Base-by-base conservation (phyloP, 1,140 invertebrate genomes). In the Hestina assimilis region DNA sequence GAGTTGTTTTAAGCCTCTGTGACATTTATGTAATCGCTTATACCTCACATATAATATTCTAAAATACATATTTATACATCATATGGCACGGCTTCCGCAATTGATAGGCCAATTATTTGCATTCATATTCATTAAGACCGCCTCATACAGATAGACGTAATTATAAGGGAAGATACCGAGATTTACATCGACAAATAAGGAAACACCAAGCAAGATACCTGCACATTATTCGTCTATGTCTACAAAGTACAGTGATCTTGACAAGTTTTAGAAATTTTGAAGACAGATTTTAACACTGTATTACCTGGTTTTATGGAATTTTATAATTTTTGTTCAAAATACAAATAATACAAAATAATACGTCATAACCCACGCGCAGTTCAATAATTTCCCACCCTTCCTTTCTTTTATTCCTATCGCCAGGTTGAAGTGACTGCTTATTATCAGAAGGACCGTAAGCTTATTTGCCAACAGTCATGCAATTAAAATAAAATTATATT, bases 61-160 rank as follows among this genome's bases (percentile, higher is more conserved):
- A 38, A 38, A 19, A 38, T 38, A 19, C 14, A 43, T 43, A 41
- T 50, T 21, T 50, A 31, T 50, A 43, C 50, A 31, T 62, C 38
- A 58, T 61, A 54, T 23, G 33, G 23, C 12, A 50, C 41, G 42
- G 38, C 59, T 78, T 74, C 69, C 67, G 65, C 66, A 47, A 68
- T 60, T 62, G 55, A 69, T 66, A 58, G 33, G 42, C 55, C 69
- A 76, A 72, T 80, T 74, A 74, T 60, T 55, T 57, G 52, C 59
- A 78, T 76, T 69, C 57, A 73, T 71, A 77, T 69, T 68, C 59
- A 79, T 73, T 60, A 68, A 68, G 55, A 51, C 66, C 59, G 57
- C 66, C 60, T 68, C 48, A 60, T 66, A 66, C 52, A 63, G 43
- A 50, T n/a, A n/a, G n/a, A n/a, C n/a, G n/a, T 79, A 74, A 79